Base-by-base conservation (phyloP, 2,888 invertebrate species). In the Hirtodrosophila confusa region DNA sequence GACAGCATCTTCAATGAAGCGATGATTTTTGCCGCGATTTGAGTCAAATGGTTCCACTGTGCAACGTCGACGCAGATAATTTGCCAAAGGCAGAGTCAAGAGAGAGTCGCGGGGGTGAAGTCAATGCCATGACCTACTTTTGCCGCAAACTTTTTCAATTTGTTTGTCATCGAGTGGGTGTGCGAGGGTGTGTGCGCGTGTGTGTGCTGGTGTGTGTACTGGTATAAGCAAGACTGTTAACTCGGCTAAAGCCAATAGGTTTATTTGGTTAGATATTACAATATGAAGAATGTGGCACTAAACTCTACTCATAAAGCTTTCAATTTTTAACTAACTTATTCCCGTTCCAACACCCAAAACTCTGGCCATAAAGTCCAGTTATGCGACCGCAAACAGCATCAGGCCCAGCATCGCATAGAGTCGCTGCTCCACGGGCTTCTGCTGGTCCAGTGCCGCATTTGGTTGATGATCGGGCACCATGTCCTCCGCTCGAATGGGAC, bases 111-210 rank as follows among this genome's bases (percentile, higher is more conserved):
- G 48, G 64, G 47, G 43, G 45, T 64, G 66, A 43, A 68, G 69
- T 54, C 66, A 69, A 53, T 66, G 82, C 78, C 79, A 70, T 84
- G 80, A 87, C 86, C 84, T 86, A 78, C 75, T 87, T 83, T 78
- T 29, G 60, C 51, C 53, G 48, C 74, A 80, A 31, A 86, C 69
- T 86, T 83, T 83, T 83, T 84, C 77, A 84, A 86, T 86, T 83
- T 86, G 71, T 74, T 76, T 78, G 60, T 61, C 73, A 63, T 60
- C 75, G 70, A 73, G 50, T 65, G 45, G 36, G 41, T 41, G 33
- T 5, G 45, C 47, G 39, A n/a, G 48, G 44, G 45, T 47, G 43
- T 29, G 48, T 37, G 2, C 2, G 17, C 1, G 36, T 43, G 41
- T 54, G 44, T 48, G 24, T 48, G 48, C 17, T 56, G 10, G 24